These are phyloP conservation scores for Lepus americanus DNA, from an alignment of 2,113 vertebrate genomes.

Conservation along the genomic window DNA sequence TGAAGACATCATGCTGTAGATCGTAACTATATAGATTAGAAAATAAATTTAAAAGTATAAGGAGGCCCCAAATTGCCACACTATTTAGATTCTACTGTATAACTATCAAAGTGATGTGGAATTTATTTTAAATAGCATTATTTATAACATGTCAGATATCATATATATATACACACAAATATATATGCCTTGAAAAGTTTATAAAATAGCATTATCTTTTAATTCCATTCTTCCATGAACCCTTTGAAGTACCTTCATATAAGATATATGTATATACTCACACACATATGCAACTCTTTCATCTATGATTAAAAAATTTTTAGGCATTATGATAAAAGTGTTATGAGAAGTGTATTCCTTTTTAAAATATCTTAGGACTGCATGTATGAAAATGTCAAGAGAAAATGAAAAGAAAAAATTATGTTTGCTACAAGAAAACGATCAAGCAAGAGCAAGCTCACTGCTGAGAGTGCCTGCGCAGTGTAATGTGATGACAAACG, in stretches of 20 bases:
- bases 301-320: conserved; percentile 13
- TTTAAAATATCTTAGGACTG: conserved; percentile 52
- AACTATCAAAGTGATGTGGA: not conserved
- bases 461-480: not conserved
- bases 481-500: conserved; percentile 54
- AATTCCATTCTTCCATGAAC: too few relatives aligned
- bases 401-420: conserved; percentile 53
- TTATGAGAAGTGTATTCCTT: not conserved
- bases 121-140: conserved; percentile 28
- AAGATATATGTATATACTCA: not conserved
- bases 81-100: conserved; percentile 26
- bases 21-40: not conserved
- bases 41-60: not conserved
- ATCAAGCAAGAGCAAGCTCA: not conserved
- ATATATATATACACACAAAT: not conserved
- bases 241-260: too few relatives aligned
- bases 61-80: not conserved
- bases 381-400: conserved; percentile 18
- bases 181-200: too few relatives aligned
- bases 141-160: too few relatives aligned
- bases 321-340: conserved; percentile 38
- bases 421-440: conserved; percentile 48
- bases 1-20: not conserved
- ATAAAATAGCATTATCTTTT: too few relatives aligned
- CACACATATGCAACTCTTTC: not conserved